phyloP scores from a whole-genome alignment of 2,113 vertebrate genomes.

The Ranitomeya imitator region DNA sequence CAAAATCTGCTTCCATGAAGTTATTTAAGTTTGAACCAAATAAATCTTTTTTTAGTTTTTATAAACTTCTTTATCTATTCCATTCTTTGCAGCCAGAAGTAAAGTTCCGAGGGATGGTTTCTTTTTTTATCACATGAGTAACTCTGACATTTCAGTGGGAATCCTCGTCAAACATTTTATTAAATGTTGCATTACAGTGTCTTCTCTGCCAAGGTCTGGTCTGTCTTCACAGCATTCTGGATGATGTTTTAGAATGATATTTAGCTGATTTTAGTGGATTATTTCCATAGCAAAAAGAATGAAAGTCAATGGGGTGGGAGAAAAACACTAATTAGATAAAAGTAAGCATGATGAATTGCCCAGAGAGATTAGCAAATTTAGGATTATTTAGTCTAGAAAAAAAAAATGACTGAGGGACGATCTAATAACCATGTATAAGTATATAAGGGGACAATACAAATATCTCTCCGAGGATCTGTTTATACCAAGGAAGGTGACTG shows the following conservation, averaged over 20 bases:
- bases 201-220: neutral
- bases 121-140: conserved; percentile 13
- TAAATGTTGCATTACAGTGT: neutral
- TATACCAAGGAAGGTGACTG: too few relatives aligned
- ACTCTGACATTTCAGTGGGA: conserved; percentile 43
- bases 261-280: conserved; percentile 1
- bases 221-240: neutral
- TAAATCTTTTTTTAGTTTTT: neutral
- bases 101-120: neutral
- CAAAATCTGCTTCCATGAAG: conserved; percentile 23
- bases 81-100: neutral
- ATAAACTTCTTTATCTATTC: conserved; percentile 28
- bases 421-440: too few relatives aligned
- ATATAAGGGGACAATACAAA: too few relatives aligned
- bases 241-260: neutral
- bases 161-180: conserved; percentile 9
- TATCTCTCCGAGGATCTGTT: too few relatives aligned
- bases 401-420: too few relatives aligned
- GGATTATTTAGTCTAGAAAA: too few relatives aligned
- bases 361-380: too few relatives aligned
- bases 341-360: too few relatives aligned
- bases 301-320: neutral
- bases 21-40: conserved; percentile 37
- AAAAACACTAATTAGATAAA: too few relatives aligned
- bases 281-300: neutral